These are phyloP conservation scores for Tenthredo distinguenda DNA, from an alignment of 2,888 invertebrate species.

Conservation along the genomic window DNA sequence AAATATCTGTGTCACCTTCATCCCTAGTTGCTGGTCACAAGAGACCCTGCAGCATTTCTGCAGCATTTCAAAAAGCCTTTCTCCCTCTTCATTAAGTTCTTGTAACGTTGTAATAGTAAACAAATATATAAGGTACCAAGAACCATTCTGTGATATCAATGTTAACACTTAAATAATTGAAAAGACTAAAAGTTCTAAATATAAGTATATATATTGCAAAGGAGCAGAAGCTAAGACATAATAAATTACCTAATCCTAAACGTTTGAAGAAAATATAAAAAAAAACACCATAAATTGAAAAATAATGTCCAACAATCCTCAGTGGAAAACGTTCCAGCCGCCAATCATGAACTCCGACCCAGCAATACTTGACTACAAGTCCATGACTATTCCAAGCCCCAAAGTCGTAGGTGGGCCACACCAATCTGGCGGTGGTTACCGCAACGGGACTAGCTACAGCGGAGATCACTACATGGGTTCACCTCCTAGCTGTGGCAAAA, in stretches of 20 bases:
- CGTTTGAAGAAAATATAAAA: conserved; percentile 69
- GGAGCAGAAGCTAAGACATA: conserved; percentile 64
- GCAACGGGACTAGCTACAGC: conserved; percentile 82
- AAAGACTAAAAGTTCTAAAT: conserved; percentile 77
- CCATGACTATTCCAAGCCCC: conserved; percentile 83
- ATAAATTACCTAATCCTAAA: conserved; percentile 62
- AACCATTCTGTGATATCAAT: conserved; percentile 84
- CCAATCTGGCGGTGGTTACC: conserved; percentile 76
- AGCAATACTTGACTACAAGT: conserved; percentile 90
- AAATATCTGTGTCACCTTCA: conserved; percentile 65
- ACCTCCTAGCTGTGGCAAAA: conserved; percentile 71
- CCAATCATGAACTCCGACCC: conserved; percentile 90
- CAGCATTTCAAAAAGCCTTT: conserved; percentile 73
- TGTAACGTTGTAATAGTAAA: conserved; percentile 73
- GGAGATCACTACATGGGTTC: conserved; percentile 79
- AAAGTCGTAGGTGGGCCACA: conserved; percentile 72
- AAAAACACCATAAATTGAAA: conserved; percentile 68
- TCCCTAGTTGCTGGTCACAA: conserved; percentile 63
- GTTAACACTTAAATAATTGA: conserved; percentile 79
- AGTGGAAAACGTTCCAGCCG: conserved; percentile 95
- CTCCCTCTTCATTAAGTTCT: conserved; percentile 76
- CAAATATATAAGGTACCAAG: conserved; percentile 78
- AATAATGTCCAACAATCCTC: conserved; percentile 90
- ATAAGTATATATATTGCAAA: conserved; percentile 76
- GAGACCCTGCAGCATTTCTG: conserved; percentile 69